Conservation (phyloP, 2,797 vertebrate species). For the Mycteria americana region DNA sequence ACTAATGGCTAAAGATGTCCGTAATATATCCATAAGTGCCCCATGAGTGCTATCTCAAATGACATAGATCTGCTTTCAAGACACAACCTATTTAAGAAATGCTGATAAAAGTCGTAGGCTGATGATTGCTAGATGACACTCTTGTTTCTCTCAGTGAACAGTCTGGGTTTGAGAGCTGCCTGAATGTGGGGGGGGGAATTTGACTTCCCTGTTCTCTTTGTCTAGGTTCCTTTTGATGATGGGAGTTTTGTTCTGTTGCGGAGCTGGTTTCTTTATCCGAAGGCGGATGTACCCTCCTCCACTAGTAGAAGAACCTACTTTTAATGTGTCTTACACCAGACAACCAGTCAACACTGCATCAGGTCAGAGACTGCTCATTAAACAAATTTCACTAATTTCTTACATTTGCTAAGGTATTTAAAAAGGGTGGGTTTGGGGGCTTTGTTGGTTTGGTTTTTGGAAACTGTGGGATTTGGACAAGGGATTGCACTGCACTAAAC, state of each 20-base stretch:
- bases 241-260: conserved; percentile 94
- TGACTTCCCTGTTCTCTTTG: conserved; percentile 6
- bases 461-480: background rate
- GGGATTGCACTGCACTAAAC: background rate
- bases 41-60: background rate
- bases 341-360: conserved; percentile 82
- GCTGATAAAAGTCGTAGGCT: background rate
- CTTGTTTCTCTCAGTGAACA: background rate
- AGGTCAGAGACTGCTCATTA: conserved; percentile 75
- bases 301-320: conserved; percentile 88
- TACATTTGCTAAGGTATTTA: background rate
- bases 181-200: background rate
- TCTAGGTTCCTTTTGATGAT: conserved; percentile 95
- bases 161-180: background rate
- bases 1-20: background rate
- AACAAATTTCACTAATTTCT: background rate
- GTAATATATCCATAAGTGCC: background rate
- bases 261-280: conserved; percentile 93
- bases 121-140: background rate
- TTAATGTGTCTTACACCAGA: conserved; percentile 95
- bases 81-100: background rate
- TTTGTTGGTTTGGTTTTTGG: background rate
- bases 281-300: conserved; percentile 91
- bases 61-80: background rate
- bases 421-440: background rate